phyloP scores from a whole-genome alignment of 2,797 vertebrate species.

The Graptemys geographica region DNA sequence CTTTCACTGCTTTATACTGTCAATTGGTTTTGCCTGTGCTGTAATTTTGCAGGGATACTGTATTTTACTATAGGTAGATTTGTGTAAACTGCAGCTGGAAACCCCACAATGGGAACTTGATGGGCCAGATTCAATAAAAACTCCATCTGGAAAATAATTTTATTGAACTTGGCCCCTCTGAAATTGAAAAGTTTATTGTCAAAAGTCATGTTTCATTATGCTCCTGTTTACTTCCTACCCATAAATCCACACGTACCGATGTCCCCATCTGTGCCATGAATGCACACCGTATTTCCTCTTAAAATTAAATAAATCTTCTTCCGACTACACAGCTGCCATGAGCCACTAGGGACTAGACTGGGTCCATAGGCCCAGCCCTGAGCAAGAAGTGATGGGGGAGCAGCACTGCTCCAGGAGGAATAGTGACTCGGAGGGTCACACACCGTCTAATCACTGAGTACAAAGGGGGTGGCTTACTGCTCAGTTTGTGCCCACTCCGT shows the following conservation, averaged over 20 bases:
- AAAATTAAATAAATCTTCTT: neutral
- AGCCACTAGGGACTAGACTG: neutral
- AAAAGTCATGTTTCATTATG: slow-evolving; percentile 39
- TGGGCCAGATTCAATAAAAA: slow-evolving; percentile 63
- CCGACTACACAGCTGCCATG: neutral
- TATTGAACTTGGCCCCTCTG: slow-evolving; percentile 51
- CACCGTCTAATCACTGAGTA: neutral
- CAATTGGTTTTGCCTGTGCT: slow-evolving; percentile 9
- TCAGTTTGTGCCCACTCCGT: too few relatives aligned
- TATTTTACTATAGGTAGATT: slow-evolving; percentile 66
- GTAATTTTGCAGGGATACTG: slow-evolving; percentile 44
- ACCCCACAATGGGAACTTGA: slow-evolving; percentile 52
- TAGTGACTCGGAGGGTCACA: rapidly evolving
- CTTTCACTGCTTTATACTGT: slow-evolving; percentile 18
- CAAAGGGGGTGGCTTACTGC: neutral
- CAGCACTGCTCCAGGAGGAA: neutral
- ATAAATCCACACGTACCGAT: slow-evolving; percentile 13
- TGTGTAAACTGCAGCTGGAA: slow-evolving; percentile 63
- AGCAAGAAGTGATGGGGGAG: neutral
- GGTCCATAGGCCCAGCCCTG: neutral
- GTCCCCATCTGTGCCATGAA: neutral
- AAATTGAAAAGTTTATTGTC: slow-evolving; percentile 70
- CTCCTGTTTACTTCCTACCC: slow-evolving; percentile 51
- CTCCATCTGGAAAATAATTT: slow-evolving; percentile 61
- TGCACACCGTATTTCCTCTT: neutral